A percentile compares a stretch with the other conserved stretches of the same genome.
These are phyloP conservation scores for Eutrigla gurnardus DNA, from an alignment of 2,797 vertebrate species.

Conservation along the genomic window DNA sequence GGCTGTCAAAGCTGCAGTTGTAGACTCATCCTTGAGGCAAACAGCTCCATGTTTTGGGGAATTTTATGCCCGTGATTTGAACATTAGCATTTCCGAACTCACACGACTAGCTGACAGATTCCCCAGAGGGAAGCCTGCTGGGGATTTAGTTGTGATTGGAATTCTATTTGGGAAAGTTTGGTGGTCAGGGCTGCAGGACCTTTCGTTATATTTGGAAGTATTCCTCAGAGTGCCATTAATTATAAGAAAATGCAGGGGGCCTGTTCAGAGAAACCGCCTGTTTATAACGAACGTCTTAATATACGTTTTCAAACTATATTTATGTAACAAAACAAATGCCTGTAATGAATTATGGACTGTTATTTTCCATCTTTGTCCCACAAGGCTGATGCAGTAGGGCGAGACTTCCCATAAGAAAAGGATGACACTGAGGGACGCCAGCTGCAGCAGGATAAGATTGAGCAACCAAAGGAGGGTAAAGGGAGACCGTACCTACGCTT, in stretches of 20 bases:
- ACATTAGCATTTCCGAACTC: conserved; percentile 68
- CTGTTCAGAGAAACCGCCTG: conserved; percentile 9
- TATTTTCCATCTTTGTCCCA: conserved; percentile 16
- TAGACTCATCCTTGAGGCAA: conserved; percentile 55
- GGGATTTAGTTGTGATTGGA: conserved; percentile 58
- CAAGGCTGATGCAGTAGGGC: conserved; percentile 11
- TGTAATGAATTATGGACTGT: not conserved
- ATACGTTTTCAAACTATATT: conserved; percentile 7
- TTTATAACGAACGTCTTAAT: not conserved
- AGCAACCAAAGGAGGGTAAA: conserved; percentile 27
- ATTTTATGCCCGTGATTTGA: conserved; percentile 65
- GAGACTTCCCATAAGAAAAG: conserved; percentile 8
- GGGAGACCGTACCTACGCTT: conserved; percentile 37
- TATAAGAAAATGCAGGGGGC: conserved; percentile 22
- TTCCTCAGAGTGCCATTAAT: conserved; percentile 43
- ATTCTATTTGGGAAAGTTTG: conserved; percentile 66
- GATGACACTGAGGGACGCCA: conserved; percentile 34
- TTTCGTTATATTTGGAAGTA: conserved; percentile 49
- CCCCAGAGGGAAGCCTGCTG: conserved; percentile 58
- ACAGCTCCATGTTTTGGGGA: conserved; percentile 47
- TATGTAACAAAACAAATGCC: conserved; percentile 6
- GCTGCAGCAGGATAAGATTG: conserved; percentile 31
- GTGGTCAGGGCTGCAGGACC: conserved; percentile 53
- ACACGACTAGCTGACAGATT: conserved; percentile 46
- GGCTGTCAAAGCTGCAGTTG: conserved; percentile 56